phyloP scores from a whole-genome alignment of 2,797 vertebrate genomes.

The Gallinago stenura region DNA sequence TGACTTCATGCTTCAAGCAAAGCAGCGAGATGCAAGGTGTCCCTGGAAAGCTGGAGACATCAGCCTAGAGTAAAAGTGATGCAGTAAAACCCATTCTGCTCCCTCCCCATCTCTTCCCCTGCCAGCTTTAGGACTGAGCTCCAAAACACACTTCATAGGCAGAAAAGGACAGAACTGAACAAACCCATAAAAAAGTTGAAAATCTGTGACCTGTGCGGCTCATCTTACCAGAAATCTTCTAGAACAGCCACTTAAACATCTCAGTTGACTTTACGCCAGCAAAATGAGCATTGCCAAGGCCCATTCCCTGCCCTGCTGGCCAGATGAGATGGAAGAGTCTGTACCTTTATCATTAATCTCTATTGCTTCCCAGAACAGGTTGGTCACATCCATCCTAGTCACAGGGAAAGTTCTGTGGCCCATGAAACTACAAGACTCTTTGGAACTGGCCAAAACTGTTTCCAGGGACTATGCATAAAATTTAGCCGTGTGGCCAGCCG shows the following conservation, averaged over 20 bases:
- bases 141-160: background rate
- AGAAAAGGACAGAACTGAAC: background rate
- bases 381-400: background rate
- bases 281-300: background rate
- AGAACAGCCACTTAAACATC: background rate
- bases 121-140: background rate
- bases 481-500: background rate
- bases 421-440: background rate
- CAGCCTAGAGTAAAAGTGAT: background rate
- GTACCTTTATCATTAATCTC: background rate
- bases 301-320: fast-evolving
- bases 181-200: background rate
- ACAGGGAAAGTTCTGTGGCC: background rate
- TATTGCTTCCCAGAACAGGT: background rate
- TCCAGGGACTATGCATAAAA: background rate
- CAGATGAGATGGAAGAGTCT: background rate
- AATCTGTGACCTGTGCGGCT: background rate
- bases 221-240: background rate
- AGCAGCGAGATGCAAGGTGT: background rate
- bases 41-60: background rate
- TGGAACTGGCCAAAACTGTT: background rate
- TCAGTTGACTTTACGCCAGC: background rate
- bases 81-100: background rate
- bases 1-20: background rate
- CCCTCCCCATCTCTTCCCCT: background rate